Conservation (phyloP, 2,797 vertebrate genomes). For the Etheostoma nigrum region DNA sequence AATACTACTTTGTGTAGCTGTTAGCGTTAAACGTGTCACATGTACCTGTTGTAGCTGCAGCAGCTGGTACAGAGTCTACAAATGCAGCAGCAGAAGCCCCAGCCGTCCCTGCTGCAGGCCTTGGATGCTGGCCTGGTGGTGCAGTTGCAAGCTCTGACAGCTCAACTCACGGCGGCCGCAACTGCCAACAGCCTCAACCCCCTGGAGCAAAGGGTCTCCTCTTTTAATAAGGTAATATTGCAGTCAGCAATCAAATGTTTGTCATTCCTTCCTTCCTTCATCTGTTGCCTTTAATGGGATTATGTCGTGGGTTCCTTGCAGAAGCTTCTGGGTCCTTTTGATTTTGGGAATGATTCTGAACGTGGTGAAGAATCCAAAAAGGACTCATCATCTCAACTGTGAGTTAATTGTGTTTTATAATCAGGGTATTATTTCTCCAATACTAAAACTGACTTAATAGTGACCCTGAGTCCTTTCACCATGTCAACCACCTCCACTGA, state of each 20-base stretch:
- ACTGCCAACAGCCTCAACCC: conserved; percentile 92
- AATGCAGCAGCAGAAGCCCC: conserved; percentile 98
- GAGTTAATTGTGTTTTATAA: conserved; percentile 72
- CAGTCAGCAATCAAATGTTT: background rate
- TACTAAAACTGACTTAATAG: background rate
- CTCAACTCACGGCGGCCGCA: conserved; percentile 97
- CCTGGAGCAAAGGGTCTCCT: conserved; percentile 95
- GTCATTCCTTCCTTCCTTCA: background rate
- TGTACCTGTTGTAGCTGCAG: conserved; percentile 87
- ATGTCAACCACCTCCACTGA: background rate
- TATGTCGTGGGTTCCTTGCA: conserved; percentile 63
- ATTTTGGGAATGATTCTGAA: conserved; percentile 94
- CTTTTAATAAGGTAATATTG: conserved; percentile 94
- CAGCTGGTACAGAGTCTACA: conserved; percentile 97
- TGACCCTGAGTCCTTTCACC: background rate
- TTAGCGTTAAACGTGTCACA: background rate
- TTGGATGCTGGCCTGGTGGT: conserved; percentile 97
- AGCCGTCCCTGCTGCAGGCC: conserved; percentile 96
- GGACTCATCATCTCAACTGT: conserved; percentile 93
- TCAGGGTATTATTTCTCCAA: background rate
- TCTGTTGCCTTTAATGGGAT: conserved; percentile 1
- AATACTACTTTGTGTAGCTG: background rate
- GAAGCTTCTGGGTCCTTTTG: conserved; percentile 98
- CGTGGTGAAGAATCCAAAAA: conserved; percentile 95
- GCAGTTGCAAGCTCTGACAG: conserved; percentile 96